Conservation (phyloP, 1,140 invertebrate genomes). For the Anadara kagoshimensis region DNA sequence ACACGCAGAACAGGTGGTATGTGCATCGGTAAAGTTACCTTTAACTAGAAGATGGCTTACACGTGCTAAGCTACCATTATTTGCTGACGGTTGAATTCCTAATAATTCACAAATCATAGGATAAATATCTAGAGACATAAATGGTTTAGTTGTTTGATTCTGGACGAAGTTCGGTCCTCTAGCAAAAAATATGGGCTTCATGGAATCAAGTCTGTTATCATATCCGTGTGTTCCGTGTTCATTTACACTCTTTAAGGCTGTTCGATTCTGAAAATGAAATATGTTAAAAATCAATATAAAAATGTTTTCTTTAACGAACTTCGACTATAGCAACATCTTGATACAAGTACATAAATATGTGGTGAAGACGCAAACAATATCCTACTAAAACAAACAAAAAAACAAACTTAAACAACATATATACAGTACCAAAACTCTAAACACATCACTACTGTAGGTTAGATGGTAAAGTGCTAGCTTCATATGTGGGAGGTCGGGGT, state of each 20-base stretch:
- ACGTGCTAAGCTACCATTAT: constrained; percentile 52
- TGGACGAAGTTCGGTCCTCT: constrained; percentile 79
- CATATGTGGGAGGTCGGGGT: no score
- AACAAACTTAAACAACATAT: no score
- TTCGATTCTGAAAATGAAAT: constrained; percentile 30
- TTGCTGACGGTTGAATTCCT: constrained; percentile 44
- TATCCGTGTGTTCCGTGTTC: constrained; percentile 81
- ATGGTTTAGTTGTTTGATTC: constrained; percentile 75
- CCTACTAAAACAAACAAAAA: no score
- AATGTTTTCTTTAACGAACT: no score
- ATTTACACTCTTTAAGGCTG: background rate
- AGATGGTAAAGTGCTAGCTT: no score
- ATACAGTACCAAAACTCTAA: no score
- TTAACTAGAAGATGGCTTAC: background rate
- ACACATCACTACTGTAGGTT: no score
- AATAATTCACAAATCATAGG: constrained; percentile 80
- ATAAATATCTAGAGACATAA: constrained; percentile 80
- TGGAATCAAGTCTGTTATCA: constrained; percentile 76
- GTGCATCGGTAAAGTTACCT: background rate
- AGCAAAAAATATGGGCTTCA: constrained; percentile 83
- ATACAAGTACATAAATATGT: no score
- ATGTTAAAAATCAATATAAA: background rate
- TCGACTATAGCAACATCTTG: no score
- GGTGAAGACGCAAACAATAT: no score
- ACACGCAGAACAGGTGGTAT: no score